These are phyloP conservation scores for Thereuonema tuberculata DNA, from an alignment of 1,140 invertebrate genomes.

Conservation along the genomic window DNA sequence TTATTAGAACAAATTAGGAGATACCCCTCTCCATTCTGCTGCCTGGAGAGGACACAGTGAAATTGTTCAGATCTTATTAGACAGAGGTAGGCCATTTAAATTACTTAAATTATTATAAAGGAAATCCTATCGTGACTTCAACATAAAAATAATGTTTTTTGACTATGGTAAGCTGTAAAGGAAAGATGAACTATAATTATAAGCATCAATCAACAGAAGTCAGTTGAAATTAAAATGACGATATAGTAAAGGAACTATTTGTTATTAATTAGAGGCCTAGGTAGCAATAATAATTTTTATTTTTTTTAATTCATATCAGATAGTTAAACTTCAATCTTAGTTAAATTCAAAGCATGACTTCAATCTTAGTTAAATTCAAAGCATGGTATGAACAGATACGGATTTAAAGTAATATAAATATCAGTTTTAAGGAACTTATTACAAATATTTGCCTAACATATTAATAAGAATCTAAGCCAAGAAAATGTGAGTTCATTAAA, in stretches of 20 bases:
- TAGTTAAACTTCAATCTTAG: neutral
- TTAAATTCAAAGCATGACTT: neutral
- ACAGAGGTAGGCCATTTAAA: slow-evolving; percentile 31
- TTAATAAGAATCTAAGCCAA: no score
- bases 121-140: no score
- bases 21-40: slow-evolving; percentile 40
- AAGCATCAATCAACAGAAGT: no score
- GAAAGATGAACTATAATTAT: no score
- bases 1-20: slow-evolving; percentile 33
- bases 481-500: no score
- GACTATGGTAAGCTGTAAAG: no score
- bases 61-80: slow-evolving; percentile 31
- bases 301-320: neutral
- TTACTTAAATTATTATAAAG: no score
- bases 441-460: no score
- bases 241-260: no score
- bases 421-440: no score
- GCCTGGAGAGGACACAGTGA: slow-evolving; percentile 36
- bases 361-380: neutral
- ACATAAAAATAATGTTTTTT: no score
- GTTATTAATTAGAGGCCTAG: no score
- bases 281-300: neutral
- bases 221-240: neutral
- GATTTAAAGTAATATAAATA: neutral
- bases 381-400: neutral